Conservation (phyloP, 2,797 vertebrate genomes). For the Hemibagrus guttatus region DNA sequence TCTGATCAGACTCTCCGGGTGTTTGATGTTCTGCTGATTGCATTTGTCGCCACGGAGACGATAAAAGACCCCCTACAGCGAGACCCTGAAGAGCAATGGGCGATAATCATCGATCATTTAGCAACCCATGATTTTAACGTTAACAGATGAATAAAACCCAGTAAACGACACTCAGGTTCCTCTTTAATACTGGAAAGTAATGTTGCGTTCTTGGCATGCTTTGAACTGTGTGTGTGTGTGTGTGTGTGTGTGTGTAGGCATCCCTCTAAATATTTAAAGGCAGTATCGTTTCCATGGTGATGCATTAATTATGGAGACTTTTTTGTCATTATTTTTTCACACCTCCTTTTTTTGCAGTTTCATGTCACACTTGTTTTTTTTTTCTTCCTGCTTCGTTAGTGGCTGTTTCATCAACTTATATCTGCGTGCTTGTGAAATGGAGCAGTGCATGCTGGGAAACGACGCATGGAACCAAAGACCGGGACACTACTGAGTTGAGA, state of each 20-base stretch:
- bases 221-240: slow-evolving; percentile 3
- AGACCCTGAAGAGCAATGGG: not conserved
- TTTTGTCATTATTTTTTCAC: slow-evolving; percentile 49
- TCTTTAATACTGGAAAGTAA: not conserved
- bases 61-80: not conserved
- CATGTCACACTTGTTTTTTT: slow-evolving; percentile 53
- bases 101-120: slow-evolving; percentile 6
- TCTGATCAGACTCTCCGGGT: slow-evolving; percentile 9
- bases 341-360: slow-evolving; percentile 59
- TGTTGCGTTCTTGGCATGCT: not conserved
- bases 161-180: not conserved
- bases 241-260: slow-evolving; percentile 20
- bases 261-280: slow-evolving; percentile 30
- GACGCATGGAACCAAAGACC: not conserved
- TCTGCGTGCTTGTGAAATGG: slow-evolving; percentile 46
- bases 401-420: slow-evolving; percentile 62
- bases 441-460: slow-evolving; percentile 54
- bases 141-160: not conserved
- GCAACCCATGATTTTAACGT: not conserved
- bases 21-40: slow-evolving; percentile 7
- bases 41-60: not conserved
- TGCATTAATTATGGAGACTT: slow-evolving; percentile 64
- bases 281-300: slow-evolving; percentile 63
- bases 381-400: slow-evolving; percentile 62
- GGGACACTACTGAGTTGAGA: not conserved